Conservation (phyloP, 2,113 vertebrate genomes). For the Opisthocomus hoazin region DNA sequence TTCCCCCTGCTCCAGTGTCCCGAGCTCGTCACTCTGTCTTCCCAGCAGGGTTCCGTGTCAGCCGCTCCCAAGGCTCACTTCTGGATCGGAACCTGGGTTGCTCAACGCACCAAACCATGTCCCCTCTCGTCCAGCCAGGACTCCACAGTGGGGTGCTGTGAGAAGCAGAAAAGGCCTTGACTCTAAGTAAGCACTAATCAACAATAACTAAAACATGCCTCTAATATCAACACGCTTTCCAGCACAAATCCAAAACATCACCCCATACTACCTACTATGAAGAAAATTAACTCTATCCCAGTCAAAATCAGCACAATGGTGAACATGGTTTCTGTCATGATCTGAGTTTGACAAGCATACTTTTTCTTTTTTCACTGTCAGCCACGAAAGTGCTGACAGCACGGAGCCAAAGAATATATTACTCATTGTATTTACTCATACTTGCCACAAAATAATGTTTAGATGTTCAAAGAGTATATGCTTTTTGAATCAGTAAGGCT, state of each 20-base stretch:
- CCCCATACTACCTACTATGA: too few species aligned
- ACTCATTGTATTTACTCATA: slow-evolving; percentile 8
- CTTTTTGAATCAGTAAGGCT: slow-evolving; percentile 41
- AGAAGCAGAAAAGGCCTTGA: neutral
- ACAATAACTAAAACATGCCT: neutral
- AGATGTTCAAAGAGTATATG: slow-evolving; percentile 14
- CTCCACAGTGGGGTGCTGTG: neutral
- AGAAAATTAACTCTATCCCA: too few species aligned
- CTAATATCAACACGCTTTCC: too few species aligned
- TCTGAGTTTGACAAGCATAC: neutral
- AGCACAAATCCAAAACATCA: too few species aligned
- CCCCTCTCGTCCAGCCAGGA: too few species aligned
- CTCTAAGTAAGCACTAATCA: neutral
- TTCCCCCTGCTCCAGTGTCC: too few species aligned
- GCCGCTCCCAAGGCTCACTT: too few species aligned
- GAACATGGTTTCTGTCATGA: neutral
- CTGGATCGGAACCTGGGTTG: too few species aligned
- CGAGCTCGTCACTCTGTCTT: too few species aligned
- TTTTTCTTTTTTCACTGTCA: neutral
- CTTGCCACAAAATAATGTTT: slow-evolving; percentile 35
- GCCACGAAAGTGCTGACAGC: neutral
- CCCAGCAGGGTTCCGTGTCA: too few species aligned
- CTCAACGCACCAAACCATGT: too few species aligned
- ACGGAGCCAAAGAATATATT: neutral
- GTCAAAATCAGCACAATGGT: neutral